Base-by-base conservation (phyloP, 2,113 vertebrate genomes). In the Rynchops niger region DNA sequence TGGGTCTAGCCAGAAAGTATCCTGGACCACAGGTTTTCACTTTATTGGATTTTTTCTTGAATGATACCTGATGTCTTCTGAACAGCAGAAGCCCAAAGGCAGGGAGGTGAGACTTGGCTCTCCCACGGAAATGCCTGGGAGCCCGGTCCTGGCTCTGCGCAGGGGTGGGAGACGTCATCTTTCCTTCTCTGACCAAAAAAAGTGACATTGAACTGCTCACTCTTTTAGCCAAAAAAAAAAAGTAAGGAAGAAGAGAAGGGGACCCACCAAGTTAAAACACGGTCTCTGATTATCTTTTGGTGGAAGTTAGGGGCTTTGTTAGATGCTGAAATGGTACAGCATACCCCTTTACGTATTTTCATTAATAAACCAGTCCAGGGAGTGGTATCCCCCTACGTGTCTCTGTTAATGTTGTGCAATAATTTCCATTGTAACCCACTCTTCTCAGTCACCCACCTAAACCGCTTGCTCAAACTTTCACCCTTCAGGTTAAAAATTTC, bases 371-470 rank as follows among this genome's bases (percentile, higher is more conserved):
- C 10, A 23, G 11, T 45, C n/a, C 66, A 3, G 77, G 59, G 15
- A 49, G 13, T 2, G 1, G 9, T 43, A 88, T 66, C 59, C 52
- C 94, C 43, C 63, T 86, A 47, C 1, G 0, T 65, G 20, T 67
- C 71, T 95, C 58, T 82, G 34, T 55, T 72, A 63, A 61, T 4
- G 49, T 49, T 90, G 89, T 19, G 22, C 67, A 95, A 82, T 76
- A 93, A 79, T 95, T 96, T 96, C 95, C 96, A 65, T 32, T 65
- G 40, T 93, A 91, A 72, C 83, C 73, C 78, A 93, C 93, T 96
- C 62, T 88, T 90, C 63, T 92, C 56, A 0, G 43, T 96, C 87
- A 89, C 93, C 87, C 93, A 85, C 91, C 69, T 86, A 74, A 96
- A 79, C 22, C 2, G 2, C n/a, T 83, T 0, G 0, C 21, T 65